Evolutionary conservation across 2,113 vertebrate genomes (phyloP).

Genomic region (Phalacrocorax carbo): DNA sequence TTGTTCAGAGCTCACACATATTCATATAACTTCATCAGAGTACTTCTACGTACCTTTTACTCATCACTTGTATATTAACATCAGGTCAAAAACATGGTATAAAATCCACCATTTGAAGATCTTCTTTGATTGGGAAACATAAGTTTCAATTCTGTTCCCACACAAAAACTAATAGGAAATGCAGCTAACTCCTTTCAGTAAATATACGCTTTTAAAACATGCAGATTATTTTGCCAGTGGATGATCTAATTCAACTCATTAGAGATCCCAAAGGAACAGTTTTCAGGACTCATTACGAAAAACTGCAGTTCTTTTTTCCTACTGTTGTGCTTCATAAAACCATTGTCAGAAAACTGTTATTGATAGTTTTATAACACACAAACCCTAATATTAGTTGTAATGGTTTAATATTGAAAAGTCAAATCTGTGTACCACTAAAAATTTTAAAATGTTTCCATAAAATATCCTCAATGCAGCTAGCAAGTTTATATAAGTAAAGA

Average conservation of each 20-base stretch:
- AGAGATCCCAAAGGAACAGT: neutral
- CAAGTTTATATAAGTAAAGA: neutral
- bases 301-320: neutral
- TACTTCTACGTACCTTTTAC: neutral
- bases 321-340: neutral
- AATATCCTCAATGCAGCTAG: neutral
- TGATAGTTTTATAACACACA: neutral
- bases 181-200: neutral
- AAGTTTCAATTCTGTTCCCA: neutral
- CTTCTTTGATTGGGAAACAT: neutral
- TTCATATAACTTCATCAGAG: neutral
- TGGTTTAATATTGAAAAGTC: neutral
- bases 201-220: neutral
- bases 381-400: neutral
- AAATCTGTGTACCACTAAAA: neutral
- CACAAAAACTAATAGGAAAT: neutral
- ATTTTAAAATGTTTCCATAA: neutral
- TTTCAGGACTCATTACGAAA: neutral
- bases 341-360: neutral
- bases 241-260: neutral
- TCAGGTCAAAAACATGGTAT: neutral
- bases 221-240: neutral
- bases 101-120: neutral
- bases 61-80: rapidly evolving
- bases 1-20: neutral